Percentiles rank a stretch among this genome's conserved stretches.
These are phyloP conservation scores for Diorhabda elongata DNA, from an alignment of 1,140 invertebrate genomes.

Conservation along the genomic window DNA sequence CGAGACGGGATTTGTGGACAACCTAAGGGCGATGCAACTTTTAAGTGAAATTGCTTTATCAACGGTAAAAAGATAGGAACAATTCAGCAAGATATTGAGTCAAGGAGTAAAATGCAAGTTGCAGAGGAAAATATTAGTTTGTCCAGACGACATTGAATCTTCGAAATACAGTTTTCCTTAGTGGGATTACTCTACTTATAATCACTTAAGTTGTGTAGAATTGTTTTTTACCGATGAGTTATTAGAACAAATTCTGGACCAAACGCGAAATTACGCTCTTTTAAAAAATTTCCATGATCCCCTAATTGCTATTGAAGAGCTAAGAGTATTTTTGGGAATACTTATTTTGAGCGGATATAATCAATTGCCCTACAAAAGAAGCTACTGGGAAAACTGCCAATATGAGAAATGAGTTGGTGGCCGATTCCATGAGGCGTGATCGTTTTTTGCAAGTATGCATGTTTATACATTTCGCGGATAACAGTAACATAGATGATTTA, in stretches of 20 bases:
- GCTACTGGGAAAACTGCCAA: constrained; percentile 18
- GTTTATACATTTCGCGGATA: constrained; percentile 22
- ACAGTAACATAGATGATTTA: constrained; percentile 18
- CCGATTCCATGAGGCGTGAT: constrained; percentile 16
- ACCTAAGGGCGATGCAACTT: no score
- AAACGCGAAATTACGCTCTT: constrained; percentile 17
- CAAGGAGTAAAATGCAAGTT: no score
- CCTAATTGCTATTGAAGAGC: constrained; percentile 3
- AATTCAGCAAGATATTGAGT: no score
- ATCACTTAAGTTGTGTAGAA: constrained; percentile 8
- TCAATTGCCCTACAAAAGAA: constrained; percentile 19
- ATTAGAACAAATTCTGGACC: constrained; percentile 7
- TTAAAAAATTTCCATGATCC: constrained; percentile 13
- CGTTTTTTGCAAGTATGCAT: constrained; percentile 21
- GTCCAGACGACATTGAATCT: constrained; percentile 3
- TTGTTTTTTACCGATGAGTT: constrained; percentile 20
- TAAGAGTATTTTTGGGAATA: constrained; percentile 15
- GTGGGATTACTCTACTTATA: constrained; percentile 5
- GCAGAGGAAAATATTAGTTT: no score
- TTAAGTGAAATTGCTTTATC: no score
- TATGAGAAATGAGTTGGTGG: constrained; percentile 18
- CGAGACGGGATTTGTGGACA: no score
- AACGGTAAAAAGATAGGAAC: no score
- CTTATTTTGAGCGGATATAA: constrained; percentile 20
- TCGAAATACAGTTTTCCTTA: background rate